Base-by-base conservation (phyloP, 2,797 vertebrate species). In the Pristis pectinata region DNA sequence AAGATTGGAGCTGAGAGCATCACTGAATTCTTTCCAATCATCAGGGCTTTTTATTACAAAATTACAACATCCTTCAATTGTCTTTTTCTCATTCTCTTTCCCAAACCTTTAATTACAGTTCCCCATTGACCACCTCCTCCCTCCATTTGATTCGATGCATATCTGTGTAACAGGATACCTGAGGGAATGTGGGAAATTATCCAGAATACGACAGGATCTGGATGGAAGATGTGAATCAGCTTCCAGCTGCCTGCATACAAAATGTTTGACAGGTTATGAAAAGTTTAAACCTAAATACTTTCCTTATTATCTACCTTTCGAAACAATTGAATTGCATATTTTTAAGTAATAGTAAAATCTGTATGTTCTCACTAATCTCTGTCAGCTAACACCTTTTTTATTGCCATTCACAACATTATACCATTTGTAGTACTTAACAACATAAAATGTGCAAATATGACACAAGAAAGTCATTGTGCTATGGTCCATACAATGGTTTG, bases 211-310 rank as follows among this genome's bases (percentile, higher is more conserved):
- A 89, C 85, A 61, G 19, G 85, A 89, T 64, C 85, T 89, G 85
- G 85, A 89, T n/a, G 56, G 85, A 91, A 91, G 61, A 91, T 91
- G 61, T 67, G 87, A 91, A 91, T 67, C 87, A 41, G 87, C n/a
- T 91, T 64, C 87, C 87, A 91, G 61, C 87, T 67, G 87, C 59
- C 61, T 67, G 61, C 61, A 91, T 10, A 24, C n/a, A 91, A 44
- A 80, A 91, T 91, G 19, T 67, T 41, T 91, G 87, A 91, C 9
- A 67, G 61, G 61, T 41, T 67, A 91, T 6, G 9, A 91, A 91
- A 91, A 91, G n/a, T 37, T 41, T 37, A 91, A 67, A 91, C 22
- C 17, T 41, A 67, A 74, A 24, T 91, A 41, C 59, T 22, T 67
- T 13, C n/a, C 34, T 77, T 17, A 67, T 67, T 91, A 37, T 44